Base-by-base conservation (phyloP, 2,888 invertebrate genomes). In the Germaria angustata region DNA sequence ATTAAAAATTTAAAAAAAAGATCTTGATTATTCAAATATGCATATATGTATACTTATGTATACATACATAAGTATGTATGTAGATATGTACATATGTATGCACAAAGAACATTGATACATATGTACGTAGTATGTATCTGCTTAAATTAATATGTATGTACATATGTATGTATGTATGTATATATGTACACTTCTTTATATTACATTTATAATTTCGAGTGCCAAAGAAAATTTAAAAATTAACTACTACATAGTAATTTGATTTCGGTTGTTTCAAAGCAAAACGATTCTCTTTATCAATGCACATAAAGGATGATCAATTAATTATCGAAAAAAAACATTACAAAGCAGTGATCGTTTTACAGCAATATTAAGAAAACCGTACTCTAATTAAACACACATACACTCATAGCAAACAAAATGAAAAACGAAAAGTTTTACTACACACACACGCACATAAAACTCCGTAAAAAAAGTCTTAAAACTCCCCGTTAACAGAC, bases 401-500 rank as follows among this genome's bases (percentile, higher is more conserved):
- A 61, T 39, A 75, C 39, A 49, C 3, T 28, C 3, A 28, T 3
- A 28, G 28, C n/a, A n/a, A n/a, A 66, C 11, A 24, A 39, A 20
- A 24, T 63, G 8, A 51, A 53, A 69, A 61, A 66, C 57, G 41
- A 36, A 51, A 39, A 61, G 41, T 20, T 41, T 44, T 32, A 61
- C n/a, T 28, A 66, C 24, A 69, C 49, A 68, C 44, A 46, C 41
- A 34, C 32, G 63, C 34, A 22, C 66, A 2, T 46, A 24, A 2
- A 15, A 32, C 17, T 41, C 46, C 34, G 39, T 72, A 8, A 32
- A 39, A 20, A 53, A 39, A 13, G n/a, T n/a, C 4, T 36, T 36
- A 39, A 65, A 79, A 76, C 65, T 71, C 76, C 41, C 65, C 81
- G 71, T 44, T 69, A 71, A 65, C 75, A 72, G 15, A 69, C 82